phyloP scores from a whole-genome alignment of 2,797 vertebrate genomes.

The Paguma larvata region DNA sequence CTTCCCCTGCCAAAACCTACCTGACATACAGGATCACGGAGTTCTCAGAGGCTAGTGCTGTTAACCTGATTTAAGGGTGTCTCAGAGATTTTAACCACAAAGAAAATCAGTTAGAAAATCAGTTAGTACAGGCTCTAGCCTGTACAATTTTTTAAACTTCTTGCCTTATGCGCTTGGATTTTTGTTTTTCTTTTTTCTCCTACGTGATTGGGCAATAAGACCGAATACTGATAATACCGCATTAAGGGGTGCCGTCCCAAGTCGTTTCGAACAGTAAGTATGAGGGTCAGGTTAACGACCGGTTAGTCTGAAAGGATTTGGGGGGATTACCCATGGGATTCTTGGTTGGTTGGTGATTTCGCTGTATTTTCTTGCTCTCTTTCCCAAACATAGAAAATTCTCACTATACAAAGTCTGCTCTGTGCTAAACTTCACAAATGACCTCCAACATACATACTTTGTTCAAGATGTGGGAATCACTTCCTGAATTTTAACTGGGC shows the following conservation, averaged over 20 bases:
- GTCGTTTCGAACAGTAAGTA: conserved; percentile 54
- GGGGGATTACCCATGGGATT: background rate
- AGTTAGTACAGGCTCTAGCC: background rate
- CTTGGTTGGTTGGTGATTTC: conserved; percentile 4
- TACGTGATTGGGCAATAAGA: conserved; percentile 57
- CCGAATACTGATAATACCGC: conserved; percentile 59
- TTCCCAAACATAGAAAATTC: conserved; percentile 71
- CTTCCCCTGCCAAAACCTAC: background rate
- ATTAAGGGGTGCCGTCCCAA: background rate
- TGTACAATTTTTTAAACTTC: conserved; percentile 65
- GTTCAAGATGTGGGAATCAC: conserved; percentile 83
- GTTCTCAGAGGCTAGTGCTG: background rate
- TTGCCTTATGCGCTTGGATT: conserved; percentile 60
- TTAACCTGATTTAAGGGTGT: background rate
- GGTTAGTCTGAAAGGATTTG: conserved; percentile 72
- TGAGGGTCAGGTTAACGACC: conserved; percentile 46
- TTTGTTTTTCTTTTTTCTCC: conserved; percentile 15
- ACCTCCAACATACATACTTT: conserved; percentile 86
- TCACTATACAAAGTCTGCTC: conserved; percentile 70
- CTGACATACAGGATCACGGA: background rate
- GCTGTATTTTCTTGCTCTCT: conserved; percentile 57
- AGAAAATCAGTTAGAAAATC: background rate
- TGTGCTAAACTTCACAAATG: conserved; percentile 84
- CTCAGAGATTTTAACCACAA: background rate
- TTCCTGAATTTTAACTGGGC: conserved; percentile 86